Conservation (phyloP, 2,113 vertebrate species). For the Saimiri boliviensis region DNA sequence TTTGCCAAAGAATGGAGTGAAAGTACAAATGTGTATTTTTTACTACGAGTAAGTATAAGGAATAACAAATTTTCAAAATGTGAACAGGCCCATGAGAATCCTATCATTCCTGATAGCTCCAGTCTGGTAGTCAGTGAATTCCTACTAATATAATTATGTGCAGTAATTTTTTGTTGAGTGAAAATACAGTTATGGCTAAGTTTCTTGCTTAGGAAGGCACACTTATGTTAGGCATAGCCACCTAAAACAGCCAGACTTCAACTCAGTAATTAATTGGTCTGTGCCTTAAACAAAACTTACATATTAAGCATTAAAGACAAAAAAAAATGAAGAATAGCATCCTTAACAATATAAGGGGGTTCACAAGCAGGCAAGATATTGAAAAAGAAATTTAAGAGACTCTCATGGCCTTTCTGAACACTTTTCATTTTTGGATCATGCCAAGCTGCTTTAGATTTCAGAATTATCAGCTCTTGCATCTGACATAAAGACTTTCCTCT, state of each 20-base stretch:
- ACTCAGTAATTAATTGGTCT: neutral
- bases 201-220: neutral
- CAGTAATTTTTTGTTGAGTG: neutral
- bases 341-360: neutral
- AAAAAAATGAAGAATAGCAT: neutral
- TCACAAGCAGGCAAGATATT: neutral
- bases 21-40: neutral
- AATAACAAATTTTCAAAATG: neutral
- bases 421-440: neutral
- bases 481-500: neutral
- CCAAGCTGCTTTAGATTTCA: neutral
- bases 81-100: neutral
- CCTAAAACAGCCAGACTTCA: neutral
- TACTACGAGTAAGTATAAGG: neutral
- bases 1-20: neutral
- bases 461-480: neutral
- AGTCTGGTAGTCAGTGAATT: neutral
- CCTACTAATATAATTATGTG: neutral
- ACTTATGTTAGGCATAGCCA: neutral
- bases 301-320: neutral
- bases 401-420: neutral
- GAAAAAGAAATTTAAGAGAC: neutral
- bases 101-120: neutral
- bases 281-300: neutral
- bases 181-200: neutral